These are phyloP conservation scores for Alloplasta piceator DNA, from an alignment of 2,888 invertebrate genomes.

Conservation along the genomic window DNA sequence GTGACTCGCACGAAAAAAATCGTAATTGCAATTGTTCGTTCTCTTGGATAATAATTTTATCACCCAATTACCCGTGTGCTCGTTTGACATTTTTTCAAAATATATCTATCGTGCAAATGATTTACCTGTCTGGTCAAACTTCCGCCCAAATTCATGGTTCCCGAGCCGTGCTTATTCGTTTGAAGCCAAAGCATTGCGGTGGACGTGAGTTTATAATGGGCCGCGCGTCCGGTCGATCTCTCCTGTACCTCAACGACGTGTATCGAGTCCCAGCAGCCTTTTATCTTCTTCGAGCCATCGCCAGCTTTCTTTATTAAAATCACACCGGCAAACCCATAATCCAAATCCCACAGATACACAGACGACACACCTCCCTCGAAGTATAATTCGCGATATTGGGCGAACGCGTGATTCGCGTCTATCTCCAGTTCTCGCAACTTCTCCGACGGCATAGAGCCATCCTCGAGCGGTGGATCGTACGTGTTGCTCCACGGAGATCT, in stretches of 20 bases:
- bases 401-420: slow-evolving; percentile 99
- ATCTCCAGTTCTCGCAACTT: slow-evolving; percentile 97
- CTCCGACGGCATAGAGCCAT: slow-evolving; percentile 99
- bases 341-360: slow-evolving; percentile 99
- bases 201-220: slow-evolving; percentile 99
- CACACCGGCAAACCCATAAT: slow-evolving; percentile 98
- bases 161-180: slow-evolving; percentile 97
- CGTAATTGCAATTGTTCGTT: no score
- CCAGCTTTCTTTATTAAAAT: slow-evolving; percentile 99
- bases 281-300: slow-evolving; percentile 98
- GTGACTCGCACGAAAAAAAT: no score
- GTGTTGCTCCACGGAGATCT: slow-evolving; percentile 99
- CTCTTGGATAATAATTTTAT: no score
- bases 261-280: slow-evolving; percentile 99
- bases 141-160: slow-evolving; percentile 99
- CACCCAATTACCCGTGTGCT: neutral
- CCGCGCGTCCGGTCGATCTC: slow-evolving; percentile 96
- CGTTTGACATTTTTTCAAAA: slow-evolving; percentile 5
- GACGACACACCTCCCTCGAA: slow-evolving; percentile 99
- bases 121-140: slow-evolving; percentile 97
- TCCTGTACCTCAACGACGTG: slow-evolving; percentile 99
- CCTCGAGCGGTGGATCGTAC: slow-evolving; percentile 98
- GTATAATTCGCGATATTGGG: slow-evolving; percentile 99
- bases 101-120: neutral
- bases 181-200: slow-evolving; percentile 99